Evolutionary conservation across 2,888 invertebrate species (phyloP).

Genomic region (Andrena flavipes): DNA sequence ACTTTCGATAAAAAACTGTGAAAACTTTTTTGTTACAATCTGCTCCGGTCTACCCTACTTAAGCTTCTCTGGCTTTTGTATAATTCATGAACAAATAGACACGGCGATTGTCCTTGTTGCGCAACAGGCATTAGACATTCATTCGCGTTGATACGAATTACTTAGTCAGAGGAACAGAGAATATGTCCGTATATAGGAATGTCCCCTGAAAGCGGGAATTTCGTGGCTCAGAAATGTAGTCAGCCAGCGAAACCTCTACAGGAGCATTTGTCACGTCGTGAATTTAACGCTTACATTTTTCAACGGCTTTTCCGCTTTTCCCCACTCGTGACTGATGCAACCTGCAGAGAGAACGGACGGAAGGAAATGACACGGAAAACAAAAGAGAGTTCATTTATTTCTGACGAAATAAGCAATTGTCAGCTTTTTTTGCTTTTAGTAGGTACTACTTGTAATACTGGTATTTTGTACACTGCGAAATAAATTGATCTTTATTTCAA

Average conservation of each 20-base stretch:
- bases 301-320: neutral
- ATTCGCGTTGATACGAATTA: constrained; percentile 1
- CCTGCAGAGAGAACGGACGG: neutral
- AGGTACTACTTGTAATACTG: neutral
- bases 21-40: too few species aligned
- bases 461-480: neutral
- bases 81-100: neutral
- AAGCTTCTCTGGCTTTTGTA: neutral
- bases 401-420: neutral
- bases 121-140: constrained; percentile 14
- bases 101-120: neutral
- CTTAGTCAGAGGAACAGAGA: neutral
- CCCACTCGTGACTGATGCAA: neutral
- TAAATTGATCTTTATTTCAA: neutral
- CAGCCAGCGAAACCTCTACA: neutral
- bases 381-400: neutral
- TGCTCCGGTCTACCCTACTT: too few species aligned
- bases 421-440: neutral
- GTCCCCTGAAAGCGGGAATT: neutral
- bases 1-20: too few species aligned
- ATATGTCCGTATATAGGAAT: neutral
- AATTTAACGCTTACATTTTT: constrained; percentile 20
- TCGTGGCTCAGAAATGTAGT: constrained; percentile 9
- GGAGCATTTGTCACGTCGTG: constrained; percentile 15
- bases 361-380: neutral